Evolutionary conservation across 2,113 vertebrate species (phyloP).

Genomic region (Thunnus thynnus): DNA sequence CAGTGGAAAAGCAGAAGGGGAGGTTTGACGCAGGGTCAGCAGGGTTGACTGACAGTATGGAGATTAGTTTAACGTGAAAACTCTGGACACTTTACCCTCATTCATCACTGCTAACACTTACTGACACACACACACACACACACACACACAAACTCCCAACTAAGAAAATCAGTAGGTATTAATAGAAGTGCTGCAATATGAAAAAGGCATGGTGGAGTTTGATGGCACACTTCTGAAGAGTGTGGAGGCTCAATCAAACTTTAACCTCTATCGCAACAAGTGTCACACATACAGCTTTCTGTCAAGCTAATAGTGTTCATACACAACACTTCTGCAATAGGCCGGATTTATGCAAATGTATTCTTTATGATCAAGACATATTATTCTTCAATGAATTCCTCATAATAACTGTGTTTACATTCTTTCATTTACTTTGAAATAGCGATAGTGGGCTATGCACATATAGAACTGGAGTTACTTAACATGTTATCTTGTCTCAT

Average conservation of each 20-base stretch:
- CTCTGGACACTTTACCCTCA: slow-evolving; percentile 35
- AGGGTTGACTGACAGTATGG: slow-evolving; percentile 68
- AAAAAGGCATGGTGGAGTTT: neutral
- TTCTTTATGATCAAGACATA: too few species aligned
- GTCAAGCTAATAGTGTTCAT: too few species aligned
- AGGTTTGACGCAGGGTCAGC: slow-evolving; percentile 36
- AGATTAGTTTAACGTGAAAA: slow-evolving; percentile 73
- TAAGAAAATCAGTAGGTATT: neutral
- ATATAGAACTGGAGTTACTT: too few species aligned
- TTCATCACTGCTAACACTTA: slow-evolving; percentile 10
- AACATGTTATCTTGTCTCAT: too few species aligned
- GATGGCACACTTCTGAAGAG: neutral
- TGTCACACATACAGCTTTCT: too few species aligned
- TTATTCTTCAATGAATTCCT: too few species aligned
- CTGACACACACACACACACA: slow-evolving; percentile 1
- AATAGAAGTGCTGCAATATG: neutral
- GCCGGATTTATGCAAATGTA: too few species aligned
- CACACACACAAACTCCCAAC: neutral
- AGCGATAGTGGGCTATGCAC: too few species aligned
- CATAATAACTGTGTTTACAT: too few species aligned
- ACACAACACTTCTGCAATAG: too few species aligned
- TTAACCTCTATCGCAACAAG: too few species aligned
- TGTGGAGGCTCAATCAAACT: neutral
- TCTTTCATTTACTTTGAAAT: too few species aligned
- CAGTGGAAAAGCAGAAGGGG: neutral